These are phyloP conservation scores for Rhabdomys pumilio DNA, from an alignment of 2,797 vertebrate genomes.

Conservation along the genomic window DNA sequence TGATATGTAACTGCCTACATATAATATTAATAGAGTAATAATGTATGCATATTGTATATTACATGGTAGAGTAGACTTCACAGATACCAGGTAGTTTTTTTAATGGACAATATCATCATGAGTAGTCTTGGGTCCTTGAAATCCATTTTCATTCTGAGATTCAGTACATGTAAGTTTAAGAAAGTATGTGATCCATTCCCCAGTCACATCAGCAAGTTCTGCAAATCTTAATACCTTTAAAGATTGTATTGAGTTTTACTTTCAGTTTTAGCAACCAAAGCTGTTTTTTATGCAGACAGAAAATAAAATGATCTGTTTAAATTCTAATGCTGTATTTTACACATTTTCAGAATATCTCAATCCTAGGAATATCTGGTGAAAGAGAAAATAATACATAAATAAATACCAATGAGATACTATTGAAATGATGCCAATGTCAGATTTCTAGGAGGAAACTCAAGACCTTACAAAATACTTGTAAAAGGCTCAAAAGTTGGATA, in stretches of 20 bases:
- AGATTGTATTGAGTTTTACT: neutral
- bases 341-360: neutral
- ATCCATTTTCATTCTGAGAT: neutral
- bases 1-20: neutral
- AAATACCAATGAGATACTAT: neutral
- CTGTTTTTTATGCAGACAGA: neutral
- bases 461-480: neutral
- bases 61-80: neutral
- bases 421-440: neutral
- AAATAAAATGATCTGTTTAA: slow-evolving; percentile 10
- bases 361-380: neutral
- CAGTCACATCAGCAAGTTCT: no score
- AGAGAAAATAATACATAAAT: neutral
- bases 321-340: neutral
- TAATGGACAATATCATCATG: neutral
- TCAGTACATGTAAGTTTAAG: neutral
- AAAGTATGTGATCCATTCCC: neutral
- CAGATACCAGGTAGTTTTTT: neutral
- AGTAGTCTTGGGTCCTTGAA: no score
- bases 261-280: neutral
- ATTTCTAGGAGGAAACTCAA: neutral
- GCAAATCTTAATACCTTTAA: no score
- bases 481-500: neutral
- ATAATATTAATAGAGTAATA: no score
- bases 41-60: no score